Percentiles rank a stretch among this genome's conserved stretches.
Evolutionary conservation across 2,113 vertebrate species (phyloP).

Genomic region (Phocoena sinus): DNA sequence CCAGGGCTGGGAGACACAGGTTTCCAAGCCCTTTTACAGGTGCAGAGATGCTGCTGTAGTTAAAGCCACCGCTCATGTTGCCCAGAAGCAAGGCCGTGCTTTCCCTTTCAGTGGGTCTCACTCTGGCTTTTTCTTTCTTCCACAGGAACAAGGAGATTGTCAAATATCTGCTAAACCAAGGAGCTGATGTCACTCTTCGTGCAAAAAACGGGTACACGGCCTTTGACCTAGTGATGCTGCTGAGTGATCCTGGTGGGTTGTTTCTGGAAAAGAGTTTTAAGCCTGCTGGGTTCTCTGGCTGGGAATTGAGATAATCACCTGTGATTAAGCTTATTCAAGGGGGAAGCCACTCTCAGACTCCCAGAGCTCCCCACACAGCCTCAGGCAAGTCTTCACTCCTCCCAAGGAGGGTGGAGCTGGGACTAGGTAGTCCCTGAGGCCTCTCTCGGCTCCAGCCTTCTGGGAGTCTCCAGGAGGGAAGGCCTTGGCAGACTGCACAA

Average conservation of each 20-base stretch:
- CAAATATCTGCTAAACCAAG: constrained; percentile 93
- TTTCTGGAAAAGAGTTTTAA: not conserved
- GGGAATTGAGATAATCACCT: not conserved
- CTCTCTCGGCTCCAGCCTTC: not conserved
- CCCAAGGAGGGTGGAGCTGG: not conserved
- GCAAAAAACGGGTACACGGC: constrained; percentile 98
- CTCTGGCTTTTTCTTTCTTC: constrained; percentile 44
- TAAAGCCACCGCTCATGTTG: not conserved
- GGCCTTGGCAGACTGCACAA: not conserved
- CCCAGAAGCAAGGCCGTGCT: not conserved
- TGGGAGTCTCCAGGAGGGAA: not conserved
- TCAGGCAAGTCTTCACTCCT: not conserved
- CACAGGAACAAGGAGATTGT: constrained; percentile 95
- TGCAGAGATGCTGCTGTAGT: not conserved
- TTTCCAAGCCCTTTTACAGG: fast-evolving
- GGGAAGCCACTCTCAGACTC: not conserved
- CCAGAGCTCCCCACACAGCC: not conserved
- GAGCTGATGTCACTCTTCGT: constrained; percentile 92
- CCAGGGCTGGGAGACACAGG: not conserved
- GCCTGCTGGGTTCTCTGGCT: fast-evolving
- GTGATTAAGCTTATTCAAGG: not conserved
- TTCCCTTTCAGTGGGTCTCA: not conserved
- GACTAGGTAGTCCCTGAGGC: not conserved
- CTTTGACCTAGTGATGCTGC: constrained; percentile 97
- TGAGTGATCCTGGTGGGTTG: constrained; percentile 93